Conservation (phyloP, 1,140 invertebrate genomes). For the Rhysida immarginata region DNA sequence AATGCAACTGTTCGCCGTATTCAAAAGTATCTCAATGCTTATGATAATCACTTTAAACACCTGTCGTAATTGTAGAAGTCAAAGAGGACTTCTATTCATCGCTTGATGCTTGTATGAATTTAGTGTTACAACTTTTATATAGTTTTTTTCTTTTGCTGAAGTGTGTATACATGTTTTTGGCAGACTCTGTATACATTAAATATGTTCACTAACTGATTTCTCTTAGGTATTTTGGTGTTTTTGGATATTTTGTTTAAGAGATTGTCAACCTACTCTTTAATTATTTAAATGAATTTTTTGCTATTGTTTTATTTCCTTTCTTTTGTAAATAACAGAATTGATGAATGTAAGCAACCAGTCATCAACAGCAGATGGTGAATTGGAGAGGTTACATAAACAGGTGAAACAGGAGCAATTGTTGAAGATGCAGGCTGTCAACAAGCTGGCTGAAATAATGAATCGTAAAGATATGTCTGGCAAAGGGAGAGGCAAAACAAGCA, state of each 20-base stretch:
- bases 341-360: constrained; percentile 22
- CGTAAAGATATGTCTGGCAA: constrained; percentile 50
- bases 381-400: constrained; percentile 68
- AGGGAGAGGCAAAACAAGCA: constrained; percentile 37
- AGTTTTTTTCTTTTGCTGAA: too few species aligned
- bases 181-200: too few species aligned
- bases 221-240: too few species aligned
- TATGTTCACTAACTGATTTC: too few species aligned
- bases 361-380: constrained; percentile 47
- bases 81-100: too few species aligned
- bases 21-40: too few species aligned
- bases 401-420: constrained; percentile 74
- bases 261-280: constrained; percentile 12
- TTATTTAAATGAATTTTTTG: constrained; percentile 2
- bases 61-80: too few species aligned
- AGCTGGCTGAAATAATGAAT: constrained; percentile 93
- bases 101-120: too few species aligned
- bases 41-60: too few species aligned
- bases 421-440: constrained; percentile 88
- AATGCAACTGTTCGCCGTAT: too few species aligned
- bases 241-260: constrained; percentile 15
- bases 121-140: too few species aligned
- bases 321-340: constrained; percentile 28
- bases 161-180: too few species aligned
- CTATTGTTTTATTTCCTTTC: constrained; percentile 7